Evolutionary conservation across 2,888 invertebrate genomes (phyloP).

Genomic region (Stenodera caucasica): DNA sequence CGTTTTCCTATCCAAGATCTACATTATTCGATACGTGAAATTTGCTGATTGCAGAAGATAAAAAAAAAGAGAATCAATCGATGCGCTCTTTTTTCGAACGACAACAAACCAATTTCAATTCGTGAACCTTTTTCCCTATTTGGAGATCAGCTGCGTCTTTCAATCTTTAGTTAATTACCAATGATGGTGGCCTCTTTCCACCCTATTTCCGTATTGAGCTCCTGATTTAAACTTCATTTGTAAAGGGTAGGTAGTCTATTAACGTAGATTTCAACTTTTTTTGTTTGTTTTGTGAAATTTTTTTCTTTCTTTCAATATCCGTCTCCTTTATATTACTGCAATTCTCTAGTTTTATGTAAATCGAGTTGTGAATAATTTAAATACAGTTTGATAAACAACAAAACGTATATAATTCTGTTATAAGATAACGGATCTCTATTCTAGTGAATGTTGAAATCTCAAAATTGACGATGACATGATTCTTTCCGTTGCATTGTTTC

Average conservation of each 20-base stretch:
- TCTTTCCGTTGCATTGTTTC: background rate
- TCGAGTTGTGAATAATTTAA: no score
- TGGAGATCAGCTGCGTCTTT: constrained; percentile 17
- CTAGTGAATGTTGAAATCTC: background rate
- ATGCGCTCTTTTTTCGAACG: no score
- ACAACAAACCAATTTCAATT: constrained; percentile 6
- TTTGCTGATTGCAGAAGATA: no score
- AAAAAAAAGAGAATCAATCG: no score
- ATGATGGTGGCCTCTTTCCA: constrained; percentile 9
- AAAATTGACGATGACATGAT: background rate
- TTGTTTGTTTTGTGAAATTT: background rate
- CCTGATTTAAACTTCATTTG: constrained; percentile 23
- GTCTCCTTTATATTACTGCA: no score
- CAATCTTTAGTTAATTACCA: constrained; percentile 25
- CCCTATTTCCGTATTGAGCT: constrained; percentile 16
- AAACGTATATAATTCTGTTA: constrained; percentile 10
- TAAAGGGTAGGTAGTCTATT: constrained; percentile 13
- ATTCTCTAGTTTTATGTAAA: no score
- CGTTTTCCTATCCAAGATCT: no score
- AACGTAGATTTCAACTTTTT: constrained; percentile 14
- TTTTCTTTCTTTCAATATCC: constrained; percentile 14
- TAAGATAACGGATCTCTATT: constrained; percentile 9
- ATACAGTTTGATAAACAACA: constrained; percentile 1
- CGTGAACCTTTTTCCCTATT: constrained; percentile 11
- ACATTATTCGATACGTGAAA: no score